A percentile compares a stretch with the other conserved stretches of the same genome.
Conservation (phyloP, 2,113 vertebrate genomes). For the Plestiodon gilberti region DNA sequence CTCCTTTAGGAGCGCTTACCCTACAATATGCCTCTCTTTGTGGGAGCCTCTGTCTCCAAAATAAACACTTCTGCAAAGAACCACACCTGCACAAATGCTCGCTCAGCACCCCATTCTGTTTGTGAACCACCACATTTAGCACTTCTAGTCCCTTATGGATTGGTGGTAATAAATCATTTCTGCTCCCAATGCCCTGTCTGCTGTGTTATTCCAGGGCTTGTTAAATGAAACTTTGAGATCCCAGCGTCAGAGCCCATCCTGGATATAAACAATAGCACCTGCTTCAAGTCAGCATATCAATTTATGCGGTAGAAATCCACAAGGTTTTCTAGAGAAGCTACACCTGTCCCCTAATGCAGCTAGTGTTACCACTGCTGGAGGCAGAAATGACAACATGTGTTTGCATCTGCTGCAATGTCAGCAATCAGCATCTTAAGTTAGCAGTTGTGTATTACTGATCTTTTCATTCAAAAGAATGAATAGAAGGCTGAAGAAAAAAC, state of each 20-base stretch:
- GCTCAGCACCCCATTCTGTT: constrained; percentile 8
- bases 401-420: constrained; percentile 13
- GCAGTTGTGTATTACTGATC: constrained; percentile 30
- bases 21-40: not conserved
- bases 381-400: constrained; percentile 10
- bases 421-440: constrained; percentile 22
- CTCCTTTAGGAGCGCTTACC: not conserved
- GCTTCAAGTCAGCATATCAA: constrained; percentile 21
- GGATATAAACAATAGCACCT: not conserved
- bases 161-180: constrained; percentile 8
- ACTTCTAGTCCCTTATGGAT: constrained; percentile 21
- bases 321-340: constrained; percentile 38
- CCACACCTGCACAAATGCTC: constrained; percentile 12
- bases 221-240: not conserved
- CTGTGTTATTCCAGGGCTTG: not conserved
- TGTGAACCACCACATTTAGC: not conserved
- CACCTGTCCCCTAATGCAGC: constrained; percentile 1
- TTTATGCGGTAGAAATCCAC: constrained; percentile 35
- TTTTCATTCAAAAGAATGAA: not conserved
- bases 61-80: constrained; percentile 31
- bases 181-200: constrained; percentile 1
- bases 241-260: not conserved
- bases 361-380: constrained; percentile 14
- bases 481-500: constrained; percentile 5
- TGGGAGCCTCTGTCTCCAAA: constrained; percentile 25